A percentile compares a stretch with the other conserved stretches of the same genome.
phyloP scores from a whole-genome alignment of 2,888 invertebrate genomes.

The Temnothorax unifasciatus region DNA sequence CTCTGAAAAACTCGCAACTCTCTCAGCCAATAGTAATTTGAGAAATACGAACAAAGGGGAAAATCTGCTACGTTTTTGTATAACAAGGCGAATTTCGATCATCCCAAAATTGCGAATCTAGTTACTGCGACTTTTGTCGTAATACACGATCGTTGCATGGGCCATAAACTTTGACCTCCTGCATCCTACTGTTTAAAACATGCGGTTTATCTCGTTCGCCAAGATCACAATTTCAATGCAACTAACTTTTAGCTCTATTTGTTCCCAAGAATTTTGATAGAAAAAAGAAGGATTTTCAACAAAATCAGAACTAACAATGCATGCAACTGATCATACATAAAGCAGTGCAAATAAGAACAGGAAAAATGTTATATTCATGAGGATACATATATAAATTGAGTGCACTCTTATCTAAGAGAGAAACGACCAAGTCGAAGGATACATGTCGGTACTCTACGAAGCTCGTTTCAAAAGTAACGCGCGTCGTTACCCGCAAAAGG shows the following conservation, averaged over 20 bases:
- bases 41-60: background rate
- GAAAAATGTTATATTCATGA: slow-evolving; percentile 12
- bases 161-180: slow-evolving; percentile 19
- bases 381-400: slow-evolving; percentile 25
- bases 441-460: background rate
- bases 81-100: slow-evolving; percentile 1
- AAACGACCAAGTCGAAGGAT: slow-evolving; percentile 2
- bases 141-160: slow-evolving; percentile 22
- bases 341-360: background rate
- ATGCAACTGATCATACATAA: background rate
- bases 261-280: slow-evolving; percentile 20
- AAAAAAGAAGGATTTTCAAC: background rate
- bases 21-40: background rate
- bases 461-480: slow-evolving; percentile 28
- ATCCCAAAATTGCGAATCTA: slow-evolving; percentile 32
- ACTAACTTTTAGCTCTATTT: slow-evolving; percentile 25
- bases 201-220: slow-evolving; percentile 23
- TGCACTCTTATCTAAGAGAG: slow-evolving; percentile 17
- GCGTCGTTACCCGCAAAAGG: background rate
- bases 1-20: background rate
- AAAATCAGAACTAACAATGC: background rate
- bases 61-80: slow-evolving; percentile 24
- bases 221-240: slow-evolving; percentile 40
- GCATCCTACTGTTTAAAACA: slow-evolving; percentile 48
- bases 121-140: slow-evolving; percentile 28